These are phyloP conservation scores for Marronus borbonicus DNA, from an alignment of 2,888 invertebrate genomes.

Conservation along the genomic window DNA sequence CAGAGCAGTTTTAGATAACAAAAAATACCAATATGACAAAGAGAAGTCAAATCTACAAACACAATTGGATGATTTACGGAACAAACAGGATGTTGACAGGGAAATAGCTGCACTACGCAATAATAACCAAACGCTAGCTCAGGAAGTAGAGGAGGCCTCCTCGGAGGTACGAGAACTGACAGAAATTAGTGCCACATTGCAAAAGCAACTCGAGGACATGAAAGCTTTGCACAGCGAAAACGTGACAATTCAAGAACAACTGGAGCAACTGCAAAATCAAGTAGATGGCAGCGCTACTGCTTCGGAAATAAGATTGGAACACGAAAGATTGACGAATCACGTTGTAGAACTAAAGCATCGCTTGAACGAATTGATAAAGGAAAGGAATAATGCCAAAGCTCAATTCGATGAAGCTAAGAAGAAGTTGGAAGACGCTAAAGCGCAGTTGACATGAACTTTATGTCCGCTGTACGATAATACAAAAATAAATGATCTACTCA, in stretches of 20 bases:
- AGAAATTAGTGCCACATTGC: slow-evolving; percentile 25
- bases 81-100: not conserved
- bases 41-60: slow-evolving; percentile 13
- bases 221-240: slow-evolving; percentile 31
- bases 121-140: slow-evolving; percentile 12
- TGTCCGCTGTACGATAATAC: not conserved
- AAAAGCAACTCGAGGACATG: slow-evolving; percentile 29
- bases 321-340: slow-evolving; percentile 25
- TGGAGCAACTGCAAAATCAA: slow-evolving; percentile 18
- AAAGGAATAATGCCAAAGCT: slow-evolving; percentile 31
- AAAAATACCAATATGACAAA: slow-evolving; percentile 22
- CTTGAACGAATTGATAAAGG: slow-evolving; percentile 31
- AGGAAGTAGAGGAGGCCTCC: slow-evolving; percentile 29
- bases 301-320: slow-evolving; percentile 5
- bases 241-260: slow-evolving; percentile 14
- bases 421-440: slow-evolving; percentile 26
- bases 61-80: not conserved
- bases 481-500: no score
- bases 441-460: slow-evolving; percentile 5
- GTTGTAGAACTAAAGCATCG: slow-evolving; percentile 34
- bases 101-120: slow-evolving; percentile 10
- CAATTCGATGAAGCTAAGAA: slow-evolving; percentile 31
- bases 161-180: slow-evolving; percentile 27
- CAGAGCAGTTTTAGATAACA: slow-evolving; percentile 29
- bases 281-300: not conserved